Conservation (phyloP, 2,888 invertebrate genomes). For the Andrena haemorrhoa region DNA sequence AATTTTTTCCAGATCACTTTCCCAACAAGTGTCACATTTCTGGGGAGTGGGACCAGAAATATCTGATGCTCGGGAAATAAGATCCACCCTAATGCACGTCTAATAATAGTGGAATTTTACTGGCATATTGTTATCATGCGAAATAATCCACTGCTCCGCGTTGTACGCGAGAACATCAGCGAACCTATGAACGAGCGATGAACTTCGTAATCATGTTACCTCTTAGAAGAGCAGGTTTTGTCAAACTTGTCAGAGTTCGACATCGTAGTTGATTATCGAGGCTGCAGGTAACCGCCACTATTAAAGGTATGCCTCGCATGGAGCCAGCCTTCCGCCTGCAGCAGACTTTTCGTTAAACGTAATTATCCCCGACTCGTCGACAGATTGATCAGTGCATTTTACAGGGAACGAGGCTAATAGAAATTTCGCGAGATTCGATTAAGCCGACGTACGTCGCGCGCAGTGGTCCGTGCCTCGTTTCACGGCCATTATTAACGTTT, state of each 20-base stretch:
- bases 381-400: constrained; percentile 72
- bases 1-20: too few species aligned
- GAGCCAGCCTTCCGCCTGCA: constrained; percentile 51
- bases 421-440: constrained; percentile 71
- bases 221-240: constrained; percentile 67
- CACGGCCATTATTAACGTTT: constrained; percentile 65
- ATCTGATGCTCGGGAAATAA: too few species aligned
- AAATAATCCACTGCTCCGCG: constrained; percentile 16
- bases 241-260: constrained; percentile 69
- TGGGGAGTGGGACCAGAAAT: too few species aligned
- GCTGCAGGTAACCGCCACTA: constrained; percentile 65
- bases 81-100: too few species aligned
- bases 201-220: constrained; percentile 72
- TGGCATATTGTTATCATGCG: not conserved
- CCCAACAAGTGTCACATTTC: too few species aligned
- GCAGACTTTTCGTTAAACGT: constrained; percentile 75
- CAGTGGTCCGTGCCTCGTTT: constrained; percentile 27
- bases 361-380: constrained; percentile 72
- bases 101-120: not conserved
- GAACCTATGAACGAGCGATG: constrained; percentile 52
- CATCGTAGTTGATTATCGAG: constrained; percentile 68
- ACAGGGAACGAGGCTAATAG: constrained; percentile 67
- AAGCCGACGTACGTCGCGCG: constrained; percentile 61
- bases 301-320: constrained; percentile 60
- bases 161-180: not conserved